A percentile compares a stretch with the other conserved stretches of the same genome.
phyloP scores from a whole-genome alignment of 2,113 vertebrate genomes.

The Colaptes auratus region DNA sequence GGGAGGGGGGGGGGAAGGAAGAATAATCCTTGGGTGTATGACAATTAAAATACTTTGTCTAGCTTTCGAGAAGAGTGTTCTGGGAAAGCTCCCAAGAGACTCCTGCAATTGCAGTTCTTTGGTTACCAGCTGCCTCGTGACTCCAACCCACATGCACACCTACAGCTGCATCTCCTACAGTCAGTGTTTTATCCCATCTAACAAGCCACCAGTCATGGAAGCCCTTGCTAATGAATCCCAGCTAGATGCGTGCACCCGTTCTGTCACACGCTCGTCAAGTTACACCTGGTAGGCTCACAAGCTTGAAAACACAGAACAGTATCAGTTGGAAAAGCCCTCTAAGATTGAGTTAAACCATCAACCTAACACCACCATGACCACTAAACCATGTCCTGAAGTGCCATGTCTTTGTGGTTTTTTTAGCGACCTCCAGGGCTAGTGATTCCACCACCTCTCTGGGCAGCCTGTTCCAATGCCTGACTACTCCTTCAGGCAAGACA shows the following conservation, averaged over 20 bases:
- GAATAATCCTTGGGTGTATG: not conserved
- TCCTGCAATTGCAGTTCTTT: not conserved
- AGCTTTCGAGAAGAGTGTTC: not conserved
- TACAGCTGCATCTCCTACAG: not conserved
- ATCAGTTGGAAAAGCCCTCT: no score
- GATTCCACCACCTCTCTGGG: no score
- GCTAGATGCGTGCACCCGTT: accelerated
- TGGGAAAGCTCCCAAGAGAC: not conserved
- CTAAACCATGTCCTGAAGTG: no score
- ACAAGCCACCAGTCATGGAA: not conserved
- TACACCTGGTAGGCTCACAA: not conserved
- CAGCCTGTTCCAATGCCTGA: no score
- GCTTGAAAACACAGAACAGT: not conserved
- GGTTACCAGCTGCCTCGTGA: not conserved
- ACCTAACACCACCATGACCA: no score
- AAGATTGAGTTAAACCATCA: no score
- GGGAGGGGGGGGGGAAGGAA: not conserved
- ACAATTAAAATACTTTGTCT: not conserved
- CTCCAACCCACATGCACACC: not conserved
- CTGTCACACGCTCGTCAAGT: accelerated
- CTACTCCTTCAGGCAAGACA: no score
- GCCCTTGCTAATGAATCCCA: not conserved
- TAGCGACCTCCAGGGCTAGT: no score
- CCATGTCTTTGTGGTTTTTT: no score
- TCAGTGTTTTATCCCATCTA: not conserved